Base-by-base conservation (phyloP, 2,113 vertebrate species). In the Laticauda laticaudata region DNA sequence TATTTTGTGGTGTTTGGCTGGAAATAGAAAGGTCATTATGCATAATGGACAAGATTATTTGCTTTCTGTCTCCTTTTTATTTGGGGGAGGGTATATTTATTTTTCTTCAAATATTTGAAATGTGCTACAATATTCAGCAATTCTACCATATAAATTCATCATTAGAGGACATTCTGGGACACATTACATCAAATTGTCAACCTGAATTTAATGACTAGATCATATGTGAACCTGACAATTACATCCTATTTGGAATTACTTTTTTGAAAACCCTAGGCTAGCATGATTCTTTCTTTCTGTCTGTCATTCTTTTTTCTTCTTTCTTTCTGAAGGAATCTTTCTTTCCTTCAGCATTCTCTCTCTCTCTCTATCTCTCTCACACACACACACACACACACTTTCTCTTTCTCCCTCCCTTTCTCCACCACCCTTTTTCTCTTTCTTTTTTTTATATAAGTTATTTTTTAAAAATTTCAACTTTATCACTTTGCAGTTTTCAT, bases 371-470 rank as follows among this genome's bases (percentile, higher is more conserved):
- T 39, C 2, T 3, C n/a, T 34, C 5, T 34, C 14, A n/a, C n/a
- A n/a, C n/a, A n/a, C n/a, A n/a, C n/a, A n/a, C n/a, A n/a, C n/a
- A n/a, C n/a, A n/a, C n/a, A n/a, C n/a, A n/a, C 34, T 39, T 4
- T 81, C 12, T 9, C 20, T 43, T 2, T 43, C 39, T 39, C 5
- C 6, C 2, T 39, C 2, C 21, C 8, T 4, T 12, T 39, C 34
- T 3, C 75, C 2, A 20, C 0, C 39, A 0, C 20, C 1, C 6
- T 43, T 8, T 43, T 1, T 85, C 3, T 39, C 1, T 81, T 12
- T 10, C 5, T 43, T 2, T 43, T 15, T 23, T 86, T 45, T 23
- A 20, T 45, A 9, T 45, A 7, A 21, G 15, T 86, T 48, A 21
- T 43, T 54, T 26, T 48, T 1, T 7, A 45, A 20, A 53, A 10